A percentile compares a stretch with the other conserved stretches of the same genome.
Evolutionary conservation across 1,140 invertebrate genomes (phyloP).

Genomic region (Cotesia glomerata): DNA sequence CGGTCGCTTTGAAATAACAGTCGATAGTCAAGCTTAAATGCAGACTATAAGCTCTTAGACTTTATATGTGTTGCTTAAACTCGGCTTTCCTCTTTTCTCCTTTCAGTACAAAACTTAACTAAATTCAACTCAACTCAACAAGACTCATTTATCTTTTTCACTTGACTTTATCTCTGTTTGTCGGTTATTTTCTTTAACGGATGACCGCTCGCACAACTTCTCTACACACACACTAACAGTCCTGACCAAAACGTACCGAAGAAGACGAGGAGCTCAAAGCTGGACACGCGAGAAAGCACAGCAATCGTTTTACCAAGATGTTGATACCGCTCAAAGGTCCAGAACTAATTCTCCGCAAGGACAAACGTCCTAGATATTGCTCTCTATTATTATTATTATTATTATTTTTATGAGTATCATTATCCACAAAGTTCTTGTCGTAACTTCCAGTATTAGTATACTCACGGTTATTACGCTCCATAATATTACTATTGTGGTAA

Average conservation of each 20-base stretch:
- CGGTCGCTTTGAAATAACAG: too few species aligned
- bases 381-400: slow-evolving; percentile 17
- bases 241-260: slow-evolving; percentile 28
- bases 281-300: slow-evolving; percentile 51
- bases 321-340: slow-evolving; percentile 48
- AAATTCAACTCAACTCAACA: too few species aligned
- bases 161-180: too few species aligned
- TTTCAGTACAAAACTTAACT: too few species aligned
- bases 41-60: too few species aligned
- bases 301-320: slow-evolving; percentile 50
- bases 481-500: slow-evolving; percentile 26
- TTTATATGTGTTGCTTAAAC: too few species aligned
- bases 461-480: slow-evolving; percentile 21
- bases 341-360: slow-evolving; percentile 37
- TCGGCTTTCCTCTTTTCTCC: too few species aligned
- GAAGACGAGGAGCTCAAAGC: slow-evolving; percentile 28
- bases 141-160: too few species aligned
- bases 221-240: slow-evolving; percentile 20
- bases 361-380: slow-evolving; percentile 29
- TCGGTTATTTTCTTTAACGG: too few species aligned
- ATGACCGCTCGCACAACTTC: too few species aligned
- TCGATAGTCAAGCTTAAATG: too few species aligned
- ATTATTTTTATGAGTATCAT: neutral
- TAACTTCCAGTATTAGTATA: slow-evolving; percentile 25
- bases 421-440: slow-evolving; percentile 29